Conservation (phyloP, 2,797 vertebrate genomes). For the Melanotaenia maccullochi region DNA sequence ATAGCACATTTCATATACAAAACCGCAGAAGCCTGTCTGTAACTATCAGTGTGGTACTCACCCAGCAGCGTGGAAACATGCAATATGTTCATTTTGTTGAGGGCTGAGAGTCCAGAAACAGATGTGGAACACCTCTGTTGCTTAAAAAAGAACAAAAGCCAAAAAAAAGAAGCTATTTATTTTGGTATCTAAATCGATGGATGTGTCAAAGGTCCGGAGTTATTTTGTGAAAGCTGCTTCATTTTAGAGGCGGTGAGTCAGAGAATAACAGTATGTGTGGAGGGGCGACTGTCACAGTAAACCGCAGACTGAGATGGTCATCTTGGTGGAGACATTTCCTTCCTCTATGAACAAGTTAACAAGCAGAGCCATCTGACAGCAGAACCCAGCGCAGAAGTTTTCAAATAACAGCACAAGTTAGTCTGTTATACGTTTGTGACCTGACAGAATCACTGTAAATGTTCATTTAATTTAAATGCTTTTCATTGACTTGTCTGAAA, state of each 20-base stretch:
- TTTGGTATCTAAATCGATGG: not conserved
- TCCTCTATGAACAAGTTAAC: conserved; percentile 55
- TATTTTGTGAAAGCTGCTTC: conserved; percentile 2
- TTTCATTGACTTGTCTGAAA: too few relatives aligned
- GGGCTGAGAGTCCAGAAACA: conserved; percentile 17
- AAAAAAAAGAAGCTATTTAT: conserved; percentile 2
- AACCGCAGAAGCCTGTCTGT: not conserved
- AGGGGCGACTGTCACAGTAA: conserved; percentile 37
- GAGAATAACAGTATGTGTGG: conserved; percentile 10
- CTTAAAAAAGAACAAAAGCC: not conserved
- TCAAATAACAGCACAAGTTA: conserved; percentile 9
- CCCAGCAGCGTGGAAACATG: conserved; percentile 59
- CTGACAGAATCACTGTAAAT: conserved; percentile 4
- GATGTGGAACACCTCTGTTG: not conserved
- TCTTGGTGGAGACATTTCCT: conserved; percentile 78
- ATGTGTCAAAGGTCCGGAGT: not conserved
- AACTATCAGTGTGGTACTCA: conserved; percentile 51
- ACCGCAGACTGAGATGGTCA: conserved; percentile 63
- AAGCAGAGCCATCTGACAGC: conserved; percentile 46
- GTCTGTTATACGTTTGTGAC: not conserved
- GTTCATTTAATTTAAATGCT: not conserved
- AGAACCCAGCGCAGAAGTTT: not conserved
- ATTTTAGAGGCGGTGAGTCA: conserved; percentile 6
- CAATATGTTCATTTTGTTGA: conserved; percentile 45
- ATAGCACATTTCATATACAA: too few relatives aligned